Base-by-base conservation (phyloP, 1,140 invertebrate genomes). In the Phocides pigmalion region DNA sequence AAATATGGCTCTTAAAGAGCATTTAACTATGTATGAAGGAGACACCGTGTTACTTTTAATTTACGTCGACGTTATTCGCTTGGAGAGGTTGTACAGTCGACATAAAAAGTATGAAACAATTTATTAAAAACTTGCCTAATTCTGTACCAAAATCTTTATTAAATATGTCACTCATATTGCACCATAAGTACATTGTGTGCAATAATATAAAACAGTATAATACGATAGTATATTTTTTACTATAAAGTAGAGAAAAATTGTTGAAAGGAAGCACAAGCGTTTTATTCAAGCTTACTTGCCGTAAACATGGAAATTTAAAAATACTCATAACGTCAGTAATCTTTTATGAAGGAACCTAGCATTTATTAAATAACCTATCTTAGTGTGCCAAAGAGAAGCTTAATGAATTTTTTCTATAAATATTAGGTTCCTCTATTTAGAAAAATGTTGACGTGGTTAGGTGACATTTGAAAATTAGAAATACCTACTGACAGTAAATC, bases 1-100 rank as follows among this genome's bases (percentile, higher is more conserved):
- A 85, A 84, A 83, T 84, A 84, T 79, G 77, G 72, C 70, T 71
- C 81, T 82, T 87, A 79, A 85, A 82, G 71, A 87, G 73, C 74
- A 78, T 87, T 87, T 87, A 87, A 83, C 73, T 86, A 88, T 87
- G 80, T 87, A 88, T 85, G 81, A 81, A 87, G 82, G 72, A 85
- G 80, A 87, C 76, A 79, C 68, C 68, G 72, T 77, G 80, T 88
- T 84, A 88, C 76, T 88, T 83, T 84, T 89, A 85, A 90, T 88
- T 87, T 87, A 80, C 72, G 56, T 64, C 65, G 79, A 76, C 80
- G 70, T 81, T 78, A 54, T 6, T 19, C 32, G 17, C 16, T 11
- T 39, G 12, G 62, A 79, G 77, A 76, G 76, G 66, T 65, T 71
- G 41, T 35, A 59, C 16, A 8, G 15, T 41, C 22, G 6, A 59